phyloP scores from a whole-genome alignment of 2,113 vertebrate genomes.

The Isichthys henryi region DNA sequence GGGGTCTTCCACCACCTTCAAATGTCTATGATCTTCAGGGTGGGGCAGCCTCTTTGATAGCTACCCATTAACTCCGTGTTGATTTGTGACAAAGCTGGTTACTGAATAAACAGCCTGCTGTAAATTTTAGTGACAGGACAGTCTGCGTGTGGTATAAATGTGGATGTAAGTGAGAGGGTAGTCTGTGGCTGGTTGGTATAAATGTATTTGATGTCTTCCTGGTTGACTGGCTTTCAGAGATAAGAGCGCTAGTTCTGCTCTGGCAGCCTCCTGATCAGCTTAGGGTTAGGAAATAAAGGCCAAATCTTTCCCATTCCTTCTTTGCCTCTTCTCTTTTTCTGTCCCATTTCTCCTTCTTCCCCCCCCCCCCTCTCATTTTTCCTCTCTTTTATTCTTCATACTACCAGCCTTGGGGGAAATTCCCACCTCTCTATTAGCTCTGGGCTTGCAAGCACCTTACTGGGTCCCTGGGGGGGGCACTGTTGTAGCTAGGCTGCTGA shows the following conservation, averaged over 20 bases:
- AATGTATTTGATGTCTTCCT: not conserved
- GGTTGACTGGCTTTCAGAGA: slow-evolving; percentile 5
- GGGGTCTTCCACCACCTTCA: not conserved
- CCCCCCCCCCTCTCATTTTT: not conserved
- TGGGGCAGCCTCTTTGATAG: not conserved
- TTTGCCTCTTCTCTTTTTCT: not conserved
- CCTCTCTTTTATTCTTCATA: not conserved
- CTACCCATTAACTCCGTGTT: not conserved
- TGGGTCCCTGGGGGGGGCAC: not conserved
- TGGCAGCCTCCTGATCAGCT: not conserved
- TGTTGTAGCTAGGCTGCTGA: not conserved
- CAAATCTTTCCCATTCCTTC: not conserved
- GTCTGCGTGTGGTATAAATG: not conserved
- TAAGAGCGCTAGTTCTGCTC: not conserved
- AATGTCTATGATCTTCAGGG: not conserved
- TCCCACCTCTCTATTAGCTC: not conserved
- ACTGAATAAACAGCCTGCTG: not conserved
- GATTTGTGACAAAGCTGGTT: not conserved
- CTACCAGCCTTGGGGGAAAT: not conserved
- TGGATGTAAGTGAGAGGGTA: not conserved
- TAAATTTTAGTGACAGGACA: not conserved
- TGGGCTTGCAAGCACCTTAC: not conserved
- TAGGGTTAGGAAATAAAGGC: not conserved
- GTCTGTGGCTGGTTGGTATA: not conserved
- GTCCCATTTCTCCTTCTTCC: not conserved